These are phyloP conservation scores for Calameuta pallipes DNA, from an alignment of 2,888 invertebrate genomes.

Conservation along the genomic window DNA sequence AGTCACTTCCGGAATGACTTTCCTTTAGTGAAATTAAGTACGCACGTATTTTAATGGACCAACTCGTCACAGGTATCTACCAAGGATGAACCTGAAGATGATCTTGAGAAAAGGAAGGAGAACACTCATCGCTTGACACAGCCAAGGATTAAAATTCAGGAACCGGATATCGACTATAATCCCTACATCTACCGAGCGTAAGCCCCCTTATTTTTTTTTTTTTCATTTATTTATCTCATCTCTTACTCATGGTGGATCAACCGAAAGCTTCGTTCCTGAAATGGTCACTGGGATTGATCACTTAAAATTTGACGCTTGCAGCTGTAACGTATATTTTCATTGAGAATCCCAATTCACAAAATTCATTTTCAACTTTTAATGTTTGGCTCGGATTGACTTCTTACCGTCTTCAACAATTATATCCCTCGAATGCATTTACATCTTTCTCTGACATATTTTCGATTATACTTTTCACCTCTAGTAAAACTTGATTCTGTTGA, in stretches of 20 bases:
- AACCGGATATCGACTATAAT: conserved; percentile 29
- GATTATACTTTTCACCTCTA: background rate
- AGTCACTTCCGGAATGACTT: background rate
- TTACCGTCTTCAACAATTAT: background rate
- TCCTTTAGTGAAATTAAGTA: background rate
- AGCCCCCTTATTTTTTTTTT: conserved; percentile 31
- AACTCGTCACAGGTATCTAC: background rate
- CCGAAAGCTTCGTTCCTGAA: background rate
- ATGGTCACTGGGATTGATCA: background rate
- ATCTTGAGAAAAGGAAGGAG: conserved; percentile 16
- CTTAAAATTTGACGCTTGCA: background rate
- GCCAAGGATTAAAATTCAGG: conserved; percentile 40
- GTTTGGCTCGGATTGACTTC: background rate
- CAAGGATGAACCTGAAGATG: background rate
- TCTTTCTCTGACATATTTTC: background rate
- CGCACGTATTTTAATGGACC: background rate
- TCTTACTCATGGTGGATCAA: background rate
- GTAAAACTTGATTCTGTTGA: background rate
- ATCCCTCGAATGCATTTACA: background rate
- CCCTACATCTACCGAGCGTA: conserved; percentile 38
- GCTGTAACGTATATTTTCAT: background rate
- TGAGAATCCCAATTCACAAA: background rate
- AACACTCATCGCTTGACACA: conserved; percentile 19
- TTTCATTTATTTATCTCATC: conserved; percentile 8
- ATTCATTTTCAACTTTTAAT: background rate